Evolutionary conservation across 2,888 invertebrate species (phyloP).

Genomic region (Chrysomela aeneicollis): DNA sequence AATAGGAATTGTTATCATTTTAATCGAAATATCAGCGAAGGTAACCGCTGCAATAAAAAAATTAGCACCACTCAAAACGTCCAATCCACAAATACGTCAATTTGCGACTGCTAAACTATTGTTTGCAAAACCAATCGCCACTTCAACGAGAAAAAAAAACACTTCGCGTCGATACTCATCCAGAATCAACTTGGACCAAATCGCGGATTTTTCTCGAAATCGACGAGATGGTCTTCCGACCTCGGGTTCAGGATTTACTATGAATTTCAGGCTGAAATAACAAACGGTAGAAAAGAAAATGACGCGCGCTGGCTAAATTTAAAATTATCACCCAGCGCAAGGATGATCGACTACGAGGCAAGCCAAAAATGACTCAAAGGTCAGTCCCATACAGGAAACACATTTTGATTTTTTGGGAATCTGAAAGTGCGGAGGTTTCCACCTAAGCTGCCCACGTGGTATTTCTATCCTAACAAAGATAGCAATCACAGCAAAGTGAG

Average conservation of each 20-base stretch:
- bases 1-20: conserved; percentile 47
- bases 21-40: conserved; percentile 6
- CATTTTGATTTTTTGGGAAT: background rate
- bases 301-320: conserved; percentile 31
- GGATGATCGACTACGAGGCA: conserved; percentile 5
- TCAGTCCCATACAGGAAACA: background rate
- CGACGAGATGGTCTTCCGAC: background rate
- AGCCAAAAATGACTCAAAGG: conserved; percentile 6
- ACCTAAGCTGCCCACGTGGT: background rate
- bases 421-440: background rate
- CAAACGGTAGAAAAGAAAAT: conserved; percentile 22
- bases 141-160: background rate
- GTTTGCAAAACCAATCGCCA: background rate
- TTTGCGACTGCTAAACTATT: background rate
- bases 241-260: conserved; percentile 16
- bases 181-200: too few relatives aligned
- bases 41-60: conserved; percentile 9
- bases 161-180: background rate
- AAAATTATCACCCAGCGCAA: conserved; percentile 30
- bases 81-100: background rate
- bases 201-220: background rate
- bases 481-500: too few relatives aligned
- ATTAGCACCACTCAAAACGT: background rate
- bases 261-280: conserved; percentile 29
- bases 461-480: too few relatives aligned